Conservation (phyloP, 2,888 invertebrate genomes). For the Gryllus longicercus region DNA sequence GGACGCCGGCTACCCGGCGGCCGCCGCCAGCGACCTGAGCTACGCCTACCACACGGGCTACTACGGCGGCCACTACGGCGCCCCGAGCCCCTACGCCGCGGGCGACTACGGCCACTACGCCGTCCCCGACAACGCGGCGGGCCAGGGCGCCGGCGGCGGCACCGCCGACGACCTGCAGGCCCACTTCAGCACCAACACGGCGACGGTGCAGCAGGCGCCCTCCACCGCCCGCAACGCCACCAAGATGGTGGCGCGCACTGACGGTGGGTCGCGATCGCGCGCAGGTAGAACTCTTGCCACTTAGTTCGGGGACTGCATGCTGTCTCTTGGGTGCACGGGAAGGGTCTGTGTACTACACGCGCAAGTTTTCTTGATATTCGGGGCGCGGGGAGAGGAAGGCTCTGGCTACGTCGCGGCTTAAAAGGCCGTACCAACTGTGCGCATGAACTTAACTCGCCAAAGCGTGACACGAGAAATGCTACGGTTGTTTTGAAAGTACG, state of each 20-base stretch:
- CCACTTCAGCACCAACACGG: conserved; percentile 30
- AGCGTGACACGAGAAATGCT: no score
- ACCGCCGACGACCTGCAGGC: conserved; percentile 31
- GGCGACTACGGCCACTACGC: conserved; percentile 21
- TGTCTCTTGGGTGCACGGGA: no score
- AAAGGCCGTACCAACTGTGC: no score
- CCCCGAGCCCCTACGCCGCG: background rate
- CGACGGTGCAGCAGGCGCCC: conserved; percentile 11
- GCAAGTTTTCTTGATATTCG: no score
- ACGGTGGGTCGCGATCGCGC: conserved; percentile 4
- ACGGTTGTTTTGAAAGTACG: no score
- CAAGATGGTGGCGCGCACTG: conserved; percentile 3
- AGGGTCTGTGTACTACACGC: no score
- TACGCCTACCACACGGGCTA: background rate
- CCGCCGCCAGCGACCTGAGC: background rate
- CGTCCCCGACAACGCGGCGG: background rate
- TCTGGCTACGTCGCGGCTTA: no score
- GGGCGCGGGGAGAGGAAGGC: no score
- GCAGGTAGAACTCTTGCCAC: no score
- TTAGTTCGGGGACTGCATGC: no score
- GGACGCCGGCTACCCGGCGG: background rate
- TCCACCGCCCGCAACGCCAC: conserved; percentile 4
- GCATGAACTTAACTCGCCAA: no score
- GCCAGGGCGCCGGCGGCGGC: background rate
- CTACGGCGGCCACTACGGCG: background rate